Evolutionary conservation across 2,113 vertebrate species (phyloP).

Genomic region (Pollimyrus isidori): DNA sequence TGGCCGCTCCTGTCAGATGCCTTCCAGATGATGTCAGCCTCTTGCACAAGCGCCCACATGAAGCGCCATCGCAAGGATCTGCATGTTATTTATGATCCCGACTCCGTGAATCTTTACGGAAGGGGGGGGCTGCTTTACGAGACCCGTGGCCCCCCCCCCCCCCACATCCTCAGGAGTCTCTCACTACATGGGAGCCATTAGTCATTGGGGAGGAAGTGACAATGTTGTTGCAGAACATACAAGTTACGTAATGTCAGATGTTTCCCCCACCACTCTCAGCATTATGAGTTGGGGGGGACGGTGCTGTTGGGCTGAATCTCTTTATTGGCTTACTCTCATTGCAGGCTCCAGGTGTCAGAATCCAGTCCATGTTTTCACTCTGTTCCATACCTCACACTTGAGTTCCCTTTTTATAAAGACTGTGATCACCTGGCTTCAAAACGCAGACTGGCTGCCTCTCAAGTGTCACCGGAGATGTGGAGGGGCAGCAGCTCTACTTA

Average conservation of each 20-base stretch:
- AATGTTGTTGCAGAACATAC: slow-evolving; percentile 12
- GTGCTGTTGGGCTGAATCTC: not conserved
- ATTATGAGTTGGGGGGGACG: not conserved
- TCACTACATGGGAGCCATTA: slow-evolving; percentile 10
- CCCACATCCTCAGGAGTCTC: slow-evolving; percentile 19
- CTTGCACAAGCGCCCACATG: slow-evolving; percentile 7
- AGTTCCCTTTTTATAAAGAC: not conserved
- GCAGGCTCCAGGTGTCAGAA: not conserved
- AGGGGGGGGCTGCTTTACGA: slow-evolving; percentile 26
- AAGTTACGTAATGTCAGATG: not conserved
- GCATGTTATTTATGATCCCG: slow-evolving; percentile 31
- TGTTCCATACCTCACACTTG: not conserved
- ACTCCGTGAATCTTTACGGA: slow-evolving; percentile 25
- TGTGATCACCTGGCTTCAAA: not conserved
- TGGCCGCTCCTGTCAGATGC: slow-evolving; percentile 24
- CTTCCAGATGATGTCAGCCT: slow-evolving; percentile 30
- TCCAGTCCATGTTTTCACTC: not conserved
- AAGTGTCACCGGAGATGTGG: too few species aligned
- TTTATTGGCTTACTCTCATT: not conserved
- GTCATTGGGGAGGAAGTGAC: slow-evolving; percentile 17
- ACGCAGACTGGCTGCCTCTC: not conserved
- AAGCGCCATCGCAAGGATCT: not conserved
- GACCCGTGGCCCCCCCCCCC: slow-evolving; percentile 20
- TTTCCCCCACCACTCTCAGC: not conserved
- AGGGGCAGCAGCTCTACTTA: too few species aligned